phyloP scores from a whole-genome alignment of 2,113 vertebrate species.

The Ploceus nigricollis region DNA sequence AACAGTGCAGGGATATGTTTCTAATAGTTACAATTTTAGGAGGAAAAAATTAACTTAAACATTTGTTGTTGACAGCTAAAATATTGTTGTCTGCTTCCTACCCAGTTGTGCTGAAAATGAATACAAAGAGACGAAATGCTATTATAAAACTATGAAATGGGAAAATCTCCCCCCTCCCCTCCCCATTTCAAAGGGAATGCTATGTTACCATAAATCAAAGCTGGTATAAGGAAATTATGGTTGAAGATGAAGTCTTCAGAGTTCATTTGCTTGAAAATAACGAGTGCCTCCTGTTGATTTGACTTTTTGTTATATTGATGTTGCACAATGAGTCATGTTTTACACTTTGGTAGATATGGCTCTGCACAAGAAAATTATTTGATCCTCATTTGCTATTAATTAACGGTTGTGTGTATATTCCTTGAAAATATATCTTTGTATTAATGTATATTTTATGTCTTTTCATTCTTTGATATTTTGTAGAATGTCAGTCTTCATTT shows the following conservation, averaged over 20 bases:
- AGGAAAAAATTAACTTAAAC: background rate
- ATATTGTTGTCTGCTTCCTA: background rate
- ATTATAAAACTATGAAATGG: background rate
- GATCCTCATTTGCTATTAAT: background rate
- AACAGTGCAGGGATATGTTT: background rate
- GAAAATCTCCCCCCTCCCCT: background rate
- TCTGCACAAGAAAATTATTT: background rate
- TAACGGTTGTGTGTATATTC: background rate
- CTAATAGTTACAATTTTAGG: background rate
- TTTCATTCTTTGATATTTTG: background rate
- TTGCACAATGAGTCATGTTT: background rate
- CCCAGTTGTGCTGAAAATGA: background rate
- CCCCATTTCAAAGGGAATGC: background rate
- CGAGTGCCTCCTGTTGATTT: background rate
- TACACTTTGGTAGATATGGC: background rate
- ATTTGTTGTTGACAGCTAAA: background rate
- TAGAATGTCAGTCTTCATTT: background rate
- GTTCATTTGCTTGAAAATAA: background rate
- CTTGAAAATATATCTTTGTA: background rate
- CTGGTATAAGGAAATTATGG: background rate
- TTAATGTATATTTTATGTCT: background rate
- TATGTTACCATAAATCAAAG: background rate
- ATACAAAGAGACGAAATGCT: background rate
- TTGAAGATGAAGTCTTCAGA: background rate
- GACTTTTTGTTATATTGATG: background rate